Percentiles rank a stretch among this genome's conserved stretches.
These are phyloP conservation scores for Eulemur rubriventer DNA, from an alignment of 2,797 vertebrate species.

Conservation along the genomic window DNA sequence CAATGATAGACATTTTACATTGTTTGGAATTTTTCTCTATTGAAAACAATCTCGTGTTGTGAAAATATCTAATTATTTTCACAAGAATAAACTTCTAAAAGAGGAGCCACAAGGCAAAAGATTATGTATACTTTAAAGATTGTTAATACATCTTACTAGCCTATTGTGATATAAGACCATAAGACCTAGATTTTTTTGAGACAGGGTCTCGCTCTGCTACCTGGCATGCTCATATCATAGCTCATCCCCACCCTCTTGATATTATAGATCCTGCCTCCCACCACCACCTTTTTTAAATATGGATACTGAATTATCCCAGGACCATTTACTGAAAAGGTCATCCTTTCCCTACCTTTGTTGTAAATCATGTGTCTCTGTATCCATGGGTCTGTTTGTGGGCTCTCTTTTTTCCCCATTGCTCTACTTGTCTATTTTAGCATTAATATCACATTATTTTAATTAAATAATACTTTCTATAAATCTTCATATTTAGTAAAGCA, in stretches of 20 bases:
- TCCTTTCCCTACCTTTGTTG: neutral
- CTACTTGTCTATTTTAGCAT: neutral
- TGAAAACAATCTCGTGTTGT: neutral
- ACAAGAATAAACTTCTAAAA: neutral
- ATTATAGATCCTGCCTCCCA: neutral
- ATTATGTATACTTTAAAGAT: neutral
- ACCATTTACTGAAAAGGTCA: neutral
- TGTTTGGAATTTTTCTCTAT: neutral
- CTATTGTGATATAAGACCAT: neutral
- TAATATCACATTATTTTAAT: neutral
- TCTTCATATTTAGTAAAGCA: neutral
- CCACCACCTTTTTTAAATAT: neutral
- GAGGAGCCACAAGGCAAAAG: neutral
- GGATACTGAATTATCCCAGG: neutral
- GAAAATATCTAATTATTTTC: neutral
- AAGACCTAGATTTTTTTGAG: too few relatives aligned
- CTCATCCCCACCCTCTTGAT: neutral
- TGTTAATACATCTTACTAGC: neutral
- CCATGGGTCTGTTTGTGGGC: neutral
- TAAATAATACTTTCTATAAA: neutral
- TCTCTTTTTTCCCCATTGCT: neutral
- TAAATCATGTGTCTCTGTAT: neutral
- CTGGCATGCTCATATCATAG: too few relatives aligned
- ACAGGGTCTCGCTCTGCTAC: too few relatives aligned
- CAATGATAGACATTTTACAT: neutral